Evolutionary conservation across 1,140 invertebrate genomes (phyloP), one percentile per base, ranked within the genome.

Genomic region (Microplitis demolitor): DNA sequence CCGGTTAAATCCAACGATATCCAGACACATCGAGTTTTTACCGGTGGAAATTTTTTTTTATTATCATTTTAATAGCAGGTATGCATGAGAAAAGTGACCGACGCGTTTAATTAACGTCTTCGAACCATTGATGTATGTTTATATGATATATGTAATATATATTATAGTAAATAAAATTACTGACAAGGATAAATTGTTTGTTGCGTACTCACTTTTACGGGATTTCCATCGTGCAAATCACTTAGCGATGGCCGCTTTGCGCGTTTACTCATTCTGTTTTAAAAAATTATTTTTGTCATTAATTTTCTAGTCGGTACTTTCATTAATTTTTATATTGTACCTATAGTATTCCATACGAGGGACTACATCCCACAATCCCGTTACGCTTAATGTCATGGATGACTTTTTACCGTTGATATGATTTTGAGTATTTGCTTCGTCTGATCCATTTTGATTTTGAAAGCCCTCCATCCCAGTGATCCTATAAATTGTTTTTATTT

Each of bases 311-410:
- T 39, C 8, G 8, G 4, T 39, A 9, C 8, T 9, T 1, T 39
- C 0, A 9, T 39, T 1, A 39, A 39, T 39, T 4, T 1, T 39
- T 9, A 39, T 39, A 66, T 35, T 66, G 31, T 95, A 95, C 83
- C 95, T 92, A 83, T 98, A 98, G 85, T 97, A 94, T 82, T 97
- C 96, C 84, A 96, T 87, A 63, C 95, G 89, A 1, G 96, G 96
- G 16, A 97, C 85, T 0, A 94, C 94, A 83, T 96, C 95, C 80
- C 92, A 87, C 9, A 86, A 70, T 62, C 84, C 85, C 67, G 82
- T 85, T n/a, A 85, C 84, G 67, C 83, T 86, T 39, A 87, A 68
- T 61, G 85, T 84, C 80, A 87, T 83, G 6, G 85, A 73, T 74
- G 80, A 80, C 77, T 80, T 84, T 71, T 83, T 86, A 69, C 68